Evolutionary conservation across 2,797 vertebrate genomes (phyloP).

Genomic region (Ibycter americanus): DNA sequence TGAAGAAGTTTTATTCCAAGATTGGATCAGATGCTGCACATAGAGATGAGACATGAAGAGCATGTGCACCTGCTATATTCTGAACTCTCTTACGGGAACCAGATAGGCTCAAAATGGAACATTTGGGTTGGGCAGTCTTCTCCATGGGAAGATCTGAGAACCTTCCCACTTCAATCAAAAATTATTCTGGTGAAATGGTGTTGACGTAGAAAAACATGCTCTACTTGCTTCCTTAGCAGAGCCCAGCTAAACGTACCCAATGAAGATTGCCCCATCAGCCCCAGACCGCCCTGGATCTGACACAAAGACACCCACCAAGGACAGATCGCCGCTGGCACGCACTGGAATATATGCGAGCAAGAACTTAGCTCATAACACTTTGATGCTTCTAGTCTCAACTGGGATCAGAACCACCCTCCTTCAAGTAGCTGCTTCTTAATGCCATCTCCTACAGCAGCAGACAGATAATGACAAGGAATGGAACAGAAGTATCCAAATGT

Average conservation of each 20-base stretch:
- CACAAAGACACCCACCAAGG: neutral
- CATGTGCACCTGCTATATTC: accelerated
- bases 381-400: neutral
- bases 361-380: no score
- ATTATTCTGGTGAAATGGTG: accelerated
- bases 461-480: neutral
- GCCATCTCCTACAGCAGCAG: neutral
- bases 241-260: neutral
- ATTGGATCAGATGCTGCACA: neutral
- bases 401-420: neutral
- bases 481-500: neutral
- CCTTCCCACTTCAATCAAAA: accelerated
- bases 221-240: neutral
- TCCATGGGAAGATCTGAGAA: neutral
- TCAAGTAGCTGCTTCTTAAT: neutral
- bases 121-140: neutral
- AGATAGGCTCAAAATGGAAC: neutral
- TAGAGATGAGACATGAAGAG: accelerated
- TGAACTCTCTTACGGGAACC: accelerated
- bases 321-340: neutral
- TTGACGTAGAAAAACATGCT: neutral
- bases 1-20: neutral
- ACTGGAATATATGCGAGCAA: neutral
- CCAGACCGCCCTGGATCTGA: neutral
- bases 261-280: neutral